Base-by-base conservation (phyloP, 2,888 invertebrate genomes). In the Apodemia mormo region DNA sequence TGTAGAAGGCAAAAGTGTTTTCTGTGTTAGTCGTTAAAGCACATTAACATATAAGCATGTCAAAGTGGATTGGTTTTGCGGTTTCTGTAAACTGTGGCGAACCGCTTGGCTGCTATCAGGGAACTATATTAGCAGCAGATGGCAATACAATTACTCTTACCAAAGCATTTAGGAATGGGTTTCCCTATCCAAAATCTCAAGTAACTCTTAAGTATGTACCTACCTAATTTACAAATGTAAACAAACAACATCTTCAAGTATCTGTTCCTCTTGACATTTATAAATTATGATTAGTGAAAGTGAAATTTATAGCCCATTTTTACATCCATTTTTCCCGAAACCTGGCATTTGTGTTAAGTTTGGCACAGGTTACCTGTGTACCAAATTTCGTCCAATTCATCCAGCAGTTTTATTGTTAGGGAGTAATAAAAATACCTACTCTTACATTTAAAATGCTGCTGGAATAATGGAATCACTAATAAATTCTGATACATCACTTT, bases 1-100 rank as follows among this genome's bases (percentile, higher is more conserved):
- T 14, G n/a, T 52, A 52, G 14, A 52, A n/a, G 14, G n/a, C 49
- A 14, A n/a, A 14, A 52, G 49, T 52, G 49, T n/a, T 52, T 52
- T 14, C n/a, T 52, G 1, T 52, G n/a, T 52, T n/a, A 14, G 49
- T n/a, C n/a, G 5, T 14, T 14, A n/a, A 14, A 49, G 1, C 2
- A 1, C n/a, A 65, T 64, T 40, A 33, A 37, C 43, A 65, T 30
- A 29, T 67, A 70, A 81, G 22, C 61, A 95, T 95, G 95, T 92
- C 94, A 73, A 90, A 94, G 77, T 96, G 95, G 95, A 85, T 96
- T 74, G 98, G 98, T 68, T 96, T 96, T 85, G 95, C 96, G 76
- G 97, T 98, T 75, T 97, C 98, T 29, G 95, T 98, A 72, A 96
- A 96, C 84, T 97, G 97, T 86, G 95, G 95, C 40, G 95, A 96